Conservation (phyloP, 2,797 vertebrate genomes). For the Hephaestus fuliginosus region DNA sequence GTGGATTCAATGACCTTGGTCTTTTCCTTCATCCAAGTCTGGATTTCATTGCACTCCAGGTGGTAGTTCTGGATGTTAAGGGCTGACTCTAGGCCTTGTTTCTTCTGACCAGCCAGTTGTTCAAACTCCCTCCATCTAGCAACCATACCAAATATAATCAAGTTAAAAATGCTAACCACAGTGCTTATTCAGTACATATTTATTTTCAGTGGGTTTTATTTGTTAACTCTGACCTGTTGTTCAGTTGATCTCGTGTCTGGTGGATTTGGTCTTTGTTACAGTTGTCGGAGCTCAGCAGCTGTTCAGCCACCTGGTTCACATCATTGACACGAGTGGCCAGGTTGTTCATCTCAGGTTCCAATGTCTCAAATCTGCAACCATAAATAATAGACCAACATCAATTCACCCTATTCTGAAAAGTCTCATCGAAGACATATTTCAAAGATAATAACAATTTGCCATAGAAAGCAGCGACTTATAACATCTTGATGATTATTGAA, state of each 20-base stretch:
- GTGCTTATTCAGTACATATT: not conserved
- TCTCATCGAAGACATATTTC: not conserved
- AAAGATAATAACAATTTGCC: not conserved
- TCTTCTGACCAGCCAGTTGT: slow-evolving; percentile 89
- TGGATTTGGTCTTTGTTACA: slow-evolving; percentile 90
- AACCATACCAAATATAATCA: slow-evolving; percentile 24
- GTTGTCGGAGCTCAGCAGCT: slow-evolving; percentile 88
- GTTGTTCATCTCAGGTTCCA: slow-evolving; percentile 96
- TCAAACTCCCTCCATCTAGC: slow-evolving; percentile 94
- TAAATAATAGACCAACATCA: slow-evolving; percentile 24
- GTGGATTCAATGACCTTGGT: slow-evolving; percentile 98
- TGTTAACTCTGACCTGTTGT: slow-evolving; percentile 86
- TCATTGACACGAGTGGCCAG: slow-evolving; percentile 87
- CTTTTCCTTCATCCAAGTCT: slow-evolving; percentile 97
- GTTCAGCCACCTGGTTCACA: slow-evolving; percentile 90
- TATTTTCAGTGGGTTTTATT: not conserved
- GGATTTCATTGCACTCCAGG: slow-evolving; percentile 95
- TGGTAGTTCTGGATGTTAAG: slow-evolving; percentile 97
- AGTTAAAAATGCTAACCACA: not conserved
- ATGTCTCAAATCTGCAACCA: slow-evolving; percentile 91
- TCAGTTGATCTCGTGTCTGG: slow-evolving; percentile 91
- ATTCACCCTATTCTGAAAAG: slow-evolving; percentile 15
- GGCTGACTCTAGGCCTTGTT: slow-evolving; percentile 90
- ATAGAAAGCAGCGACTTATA: not conserved
- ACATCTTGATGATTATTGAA: not conserved